Evolutionary conservation across 2,888 invertebrate genomes (phyloP), one percentile per base, ranked within the genome.

Genomic region (Lagria hirta): DNA sequence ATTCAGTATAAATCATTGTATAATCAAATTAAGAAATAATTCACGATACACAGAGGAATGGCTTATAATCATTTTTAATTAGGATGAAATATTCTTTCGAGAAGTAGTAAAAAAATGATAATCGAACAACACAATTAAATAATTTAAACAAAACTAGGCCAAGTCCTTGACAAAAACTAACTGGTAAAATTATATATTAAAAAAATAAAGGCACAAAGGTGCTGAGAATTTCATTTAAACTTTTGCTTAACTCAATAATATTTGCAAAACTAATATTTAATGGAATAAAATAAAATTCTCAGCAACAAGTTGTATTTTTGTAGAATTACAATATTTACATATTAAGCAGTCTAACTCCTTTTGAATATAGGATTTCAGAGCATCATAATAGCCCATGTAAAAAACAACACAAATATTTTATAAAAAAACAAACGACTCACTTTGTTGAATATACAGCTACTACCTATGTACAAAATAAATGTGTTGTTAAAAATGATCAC

Each of bases 301-400:
- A 58, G 57, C 58, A 51, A 54, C 49, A 53, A 52, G 28, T 27
- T 45, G 26, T 43, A 35, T 41, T 49, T 43, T 30, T 36, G 32
- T 46, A 44, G 42, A 41, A 50, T 51, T 46, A 40, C 47, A 38
- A 27, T 48, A 51, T 52, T 28, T 49, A 52, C 49, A 51, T 33
- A 5, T 20, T 21, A 59, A 61, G 61, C 55, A 61, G 59, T 54
- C 61, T 61, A 58, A 59, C 59, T 57, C 59, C 61, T 61, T 55
- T 55, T 55, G 17, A n/a, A n/a, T n/a, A 32, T 48, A 40, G n/a
- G 28, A 44, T 28, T 17, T 12, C 38, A 42, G 34, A 47, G 27
- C 26, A 36, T 29, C 35, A 4, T 16, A 26, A 8, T 27, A 26
- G 35, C 38, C 28, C 28, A 8, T 28, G 35, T 15, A 45, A 27